Percentiles rank a stretch among this genome's conserved stretches.
Conservation (phyloP, 2,888 invertebrate species). For the Dioctria rufipes region DNA sequence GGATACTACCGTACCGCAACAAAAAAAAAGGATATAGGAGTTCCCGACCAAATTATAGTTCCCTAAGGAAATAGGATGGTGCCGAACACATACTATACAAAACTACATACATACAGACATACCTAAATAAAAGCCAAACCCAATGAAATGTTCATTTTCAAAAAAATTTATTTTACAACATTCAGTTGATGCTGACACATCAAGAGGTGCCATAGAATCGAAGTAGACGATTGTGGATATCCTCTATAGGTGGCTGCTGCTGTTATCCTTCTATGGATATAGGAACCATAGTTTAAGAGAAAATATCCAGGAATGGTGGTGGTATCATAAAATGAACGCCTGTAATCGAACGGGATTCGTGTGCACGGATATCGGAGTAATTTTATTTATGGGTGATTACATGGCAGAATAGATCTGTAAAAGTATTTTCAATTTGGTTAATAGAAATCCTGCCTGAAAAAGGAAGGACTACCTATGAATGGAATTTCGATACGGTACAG, state of each 20-base stretch:
- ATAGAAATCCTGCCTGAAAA: constrained; percentile 57
- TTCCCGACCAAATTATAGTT: too few relatives aligned
- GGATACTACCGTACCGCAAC: not conserved
- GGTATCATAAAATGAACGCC: constrained; percentile 48
- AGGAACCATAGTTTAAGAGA: constrained; percentile 30
- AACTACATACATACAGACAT: constrained; percentile 13
- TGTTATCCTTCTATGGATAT: too few relatives aligned
- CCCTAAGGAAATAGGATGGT: too few relatives aligned
- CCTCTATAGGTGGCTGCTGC: not conserved
- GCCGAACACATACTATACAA: too few relatives aligned
- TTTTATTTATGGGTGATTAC: constrained; percentile 59
- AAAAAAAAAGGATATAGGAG: not conserved
- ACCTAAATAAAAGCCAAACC: constrained; percentile 42
- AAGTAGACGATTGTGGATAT: not conserved
- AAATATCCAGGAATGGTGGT: constrained; percentile 47
- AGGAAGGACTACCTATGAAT: constrained; percentile 3
- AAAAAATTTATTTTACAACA: constrained; percentile 58
- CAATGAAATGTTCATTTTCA: constrained; percentile 56
- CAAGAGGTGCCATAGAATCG: not conserved
- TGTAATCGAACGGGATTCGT: constrained; percentile 47
- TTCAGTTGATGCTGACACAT: constrained; percentile 27
- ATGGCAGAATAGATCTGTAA: constrained; percentile 56
- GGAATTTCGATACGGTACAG: constrained; percentile 34
- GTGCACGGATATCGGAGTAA: constrained; percentile 56
- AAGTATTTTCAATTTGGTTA: constrained; percentile 59